These are phyloP conservation scores for Tigriopus japonicus DNA, from an alignment of 1,140 invertebrate species.

Conservation along the genomic window DNA sequence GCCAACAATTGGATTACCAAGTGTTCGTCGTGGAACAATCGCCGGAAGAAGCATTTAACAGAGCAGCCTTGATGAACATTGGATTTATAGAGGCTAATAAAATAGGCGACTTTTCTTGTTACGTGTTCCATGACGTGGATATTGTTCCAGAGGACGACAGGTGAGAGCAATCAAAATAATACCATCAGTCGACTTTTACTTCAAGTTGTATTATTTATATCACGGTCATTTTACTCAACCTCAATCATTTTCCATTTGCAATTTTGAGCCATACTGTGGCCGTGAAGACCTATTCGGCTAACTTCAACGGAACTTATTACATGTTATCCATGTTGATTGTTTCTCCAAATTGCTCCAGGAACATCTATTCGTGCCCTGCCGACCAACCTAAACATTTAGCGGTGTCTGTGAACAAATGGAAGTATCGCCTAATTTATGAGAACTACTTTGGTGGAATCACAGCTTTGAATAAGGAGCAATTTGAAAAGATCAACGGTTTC, in stretches of 20 bases:
- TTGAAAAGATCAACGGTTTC: slow-evolving; percentile 33
- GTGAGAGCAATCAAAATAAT: slow-evolving; percentile 26
- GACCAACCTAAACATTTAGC: not conserved
- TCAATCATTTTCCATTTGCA: no score
- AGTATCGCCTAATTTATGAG: slow-evolving; percentile 12
- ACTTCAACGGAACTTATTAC: no score
- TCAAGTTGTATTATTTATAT: no score
- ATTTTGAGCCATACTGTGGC: no score
- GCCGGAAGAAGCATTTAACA: slow-evolving; percentile 33
- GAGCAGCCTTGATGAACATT: slow-evolving; percentile 44
- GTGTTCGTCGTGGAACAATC: slow-evolving; percentile 37
- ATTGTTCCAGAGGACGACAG: slow-evolving; percentile 43
- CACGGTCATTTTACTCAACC: no score
- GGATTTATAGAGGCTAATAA: slow-evolving; percentile 36
- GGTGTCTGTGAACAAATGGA: slow-evolving; percentile 4
- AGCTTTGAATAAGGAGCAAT: slow-evolving; percentile 59
- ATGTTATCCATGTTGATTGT: not conserved
- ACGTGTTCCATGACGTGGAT: slow-evolving; percentile 48
- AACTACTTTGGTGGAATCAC: slow-evolving; percentile 48
- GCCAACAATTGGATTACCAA: slow-evolving; percentile 35
- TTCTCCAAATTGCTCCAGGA: not conserved
- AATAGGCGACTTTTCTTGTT: slow-evolving; percentile 32
- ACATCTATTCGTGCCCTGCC: slow-evolving; percentile 1
- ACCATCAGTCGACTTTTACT: no score
- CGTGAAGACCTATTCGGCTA: no score